Evolutionary conservation across 2,113 vertebrate genomes (phyloP).

Genomic region (Cisticola juncidis): DNA sequence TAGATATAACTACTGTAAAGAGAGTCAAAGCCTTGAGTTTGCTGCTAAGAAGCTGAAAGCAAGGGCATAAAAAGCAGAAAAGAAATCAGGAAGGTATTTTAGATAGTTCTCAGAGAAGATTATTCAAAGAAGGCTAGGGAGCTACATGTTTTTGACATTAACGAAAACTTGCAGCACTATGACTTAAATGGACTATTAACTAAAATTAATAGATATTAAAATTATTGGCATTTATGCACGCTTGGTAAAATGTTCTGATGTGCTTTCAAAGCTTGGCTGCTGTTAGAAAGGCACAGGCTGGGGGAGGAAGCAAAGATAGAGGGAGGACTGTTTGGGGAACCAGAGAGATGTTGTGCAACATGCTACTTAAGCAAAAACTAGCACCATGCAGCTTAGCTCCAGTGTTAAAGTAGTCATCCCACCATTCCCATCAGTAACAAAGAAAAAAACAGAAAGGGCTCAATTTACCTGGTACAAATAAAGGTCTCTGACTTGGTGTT

Average conservation of each 20-base stretch:
- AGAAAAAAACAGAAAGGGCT: background rate
- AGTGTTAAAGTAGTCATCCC: background rate
- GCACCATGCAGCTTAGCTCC: slow-evolving; percentile 51
- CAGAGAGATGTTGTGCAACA: slow-evolving; percentile 26
- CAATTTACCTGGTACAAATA: background rate
- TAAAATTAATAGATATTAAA: background rate
- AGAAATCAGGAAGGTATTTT: slow-evolving; percentile 8
- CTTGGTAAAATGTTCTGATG: background rate
- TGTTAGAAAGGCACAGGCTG: background rate
- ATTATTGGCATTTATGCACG: background rate
- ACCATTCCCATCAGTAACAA: slow-evolving; percentile 12
- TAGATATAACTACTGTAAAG: slow-evolving; percentile 7
- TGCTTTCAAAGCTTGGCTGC: background rate
- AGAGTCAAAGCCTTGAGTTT: slow-evolving; percentile 46
- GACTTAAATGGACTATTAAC: background rate
- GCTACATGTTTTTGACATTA: background rate
- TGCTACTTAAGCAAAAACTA: slow-evolving; percentile 22
- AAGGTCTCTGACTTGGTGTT: background rate
- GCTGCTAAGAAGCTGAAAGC: slow-evolving; percentile 57
- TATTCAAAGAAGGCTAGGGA: background rate
- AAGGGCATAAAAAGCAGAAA: slow-evolving; percentile 43
- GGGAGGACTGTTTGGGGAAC: background rate
- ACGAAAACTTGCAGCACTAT: background rate
- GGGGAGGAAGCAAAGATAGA: background rate
- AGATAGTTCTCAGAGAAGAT: slow-evolving; percentile 36